Evolutionary conservation across 23 tunicate genomes (phyloP).

Genomic region (Halocynthia roretzi): DNA sequence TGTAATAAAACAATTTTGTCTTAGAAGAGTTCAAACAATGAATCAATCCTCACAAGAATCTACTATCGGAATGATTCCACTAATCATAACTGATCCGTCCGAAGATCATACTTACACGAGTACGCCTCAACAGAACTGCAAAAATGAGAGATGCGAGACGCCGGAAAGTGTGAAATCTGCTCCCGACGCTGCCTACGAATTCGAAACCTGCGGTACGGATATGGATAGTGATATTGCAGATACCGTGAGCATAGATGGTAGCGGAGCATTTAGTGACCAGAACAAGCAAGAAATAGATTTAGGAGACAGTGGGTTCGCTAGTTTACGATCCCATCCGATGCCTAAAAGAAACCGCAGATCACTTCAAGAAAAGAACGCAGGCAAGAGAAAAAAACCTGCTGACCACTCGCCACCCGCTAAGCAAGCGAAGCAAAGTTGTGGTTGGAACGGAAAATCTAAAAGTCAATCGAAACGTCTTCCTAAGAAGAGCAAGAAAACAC

Average conservation of each 20-base stretch:
- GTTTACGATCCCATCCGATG: constrained; percentile 26
- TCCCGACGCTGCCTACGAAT: constrained; percentile 95
- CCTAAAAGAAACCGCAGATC: background rate
- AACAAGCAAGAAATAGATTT: constrained; percentile 14
- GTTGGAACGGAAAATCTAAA: background rate
- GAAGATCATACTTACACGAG: constrained; percentile 68
- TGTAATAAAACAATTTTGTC: too few species aligned
- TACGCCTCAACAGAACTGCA: background rate
- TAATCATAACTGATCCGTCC: constrained; percentile 46
- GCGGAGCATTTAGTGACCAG: too few species aligned
- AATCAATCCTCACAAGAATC: too few species aligned
- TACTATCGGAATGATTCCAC: constrained; percentile 15
- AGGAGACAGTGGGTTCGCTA: constrained; percentile 77
- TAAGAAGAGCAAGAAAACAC: background rate
- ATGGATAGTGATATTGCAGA: constrained; percentile 3
- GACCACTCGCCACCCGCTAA: background rate
- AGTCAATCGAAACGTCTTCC: constrained; percentile 13
- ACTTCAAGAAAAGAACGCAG: background rate
- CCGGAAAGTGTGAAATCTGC: constrained; percentile 92
- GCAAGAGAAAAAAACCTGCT: constrained; percentile 4
- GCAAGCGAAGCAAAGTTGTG: background rate
- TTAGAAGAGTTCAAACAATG: too few species aligned
- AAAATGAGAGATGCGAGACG: constrained; percentile 36
- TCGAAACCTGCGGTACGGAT: constrained; percentile 58
- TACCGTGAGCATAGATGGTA: background rate